A percentile compares a stretch with the other conserved stretches of the same genome.
Conservation (phyloP, 2,113 vertebrate genomes). For the Heterotis niloticus region DNA sequence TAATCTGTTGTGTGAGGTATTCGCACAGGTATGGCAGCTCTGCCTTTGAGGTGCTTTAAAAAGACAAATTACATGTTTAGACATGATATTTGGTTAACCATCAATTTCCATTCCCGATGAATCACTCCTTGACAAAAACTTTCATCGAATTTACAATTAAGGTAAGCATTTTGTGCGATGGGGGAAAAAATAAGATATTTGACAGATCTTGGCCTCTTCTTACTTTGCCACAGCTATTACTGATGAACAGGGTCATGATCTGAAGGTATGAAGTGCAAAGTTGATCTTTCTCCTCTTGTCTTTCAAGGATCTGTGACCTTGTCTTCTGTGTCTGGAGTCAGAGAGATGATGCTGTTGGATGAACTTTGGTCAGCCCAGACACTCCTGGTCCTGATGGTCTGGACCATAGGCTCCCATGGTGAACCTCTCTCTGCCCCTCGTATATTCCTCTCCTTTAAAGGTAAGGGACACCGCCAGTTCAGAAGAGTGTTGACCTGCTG, state of each 20-base stretch:
- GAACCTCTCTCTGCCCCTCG: conserved; percentile 65
- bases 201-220: no score
- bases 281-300: conserved; percentile 35
- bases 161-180: no score
- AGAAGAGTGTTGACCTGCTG: not conserved
- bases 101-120: no score
- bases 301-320: conserved; percentile 47
- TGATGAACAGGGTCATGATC: not conserved
- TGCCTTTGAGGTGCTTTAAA: no score
- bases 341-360: conserved; percentile 58
- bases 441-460: conserved; percentile 74
- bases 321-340: conserved; percentile 46
- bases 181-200: no score
- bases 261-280: not conserved
- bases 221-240: not conserved
- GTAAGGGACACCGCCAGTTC: conserved; percentile 46
- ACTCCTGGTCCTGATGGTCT: conserved; percentile 57
- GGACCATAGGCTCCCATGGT: conserved; percentile 42
- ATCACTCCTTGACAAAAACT: no score
- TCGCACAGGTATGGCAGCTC: no score
- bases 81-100: no score
- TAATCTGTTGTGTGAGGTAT: no score
- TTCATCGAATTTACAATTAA: no score
- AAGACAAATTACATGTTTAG: no score
- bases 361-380: conserved; percentile 57